Evolutionary conservation across 1,140 invertebrate species (phyloP).

Genomic region (Bombus confusus): DNA sequence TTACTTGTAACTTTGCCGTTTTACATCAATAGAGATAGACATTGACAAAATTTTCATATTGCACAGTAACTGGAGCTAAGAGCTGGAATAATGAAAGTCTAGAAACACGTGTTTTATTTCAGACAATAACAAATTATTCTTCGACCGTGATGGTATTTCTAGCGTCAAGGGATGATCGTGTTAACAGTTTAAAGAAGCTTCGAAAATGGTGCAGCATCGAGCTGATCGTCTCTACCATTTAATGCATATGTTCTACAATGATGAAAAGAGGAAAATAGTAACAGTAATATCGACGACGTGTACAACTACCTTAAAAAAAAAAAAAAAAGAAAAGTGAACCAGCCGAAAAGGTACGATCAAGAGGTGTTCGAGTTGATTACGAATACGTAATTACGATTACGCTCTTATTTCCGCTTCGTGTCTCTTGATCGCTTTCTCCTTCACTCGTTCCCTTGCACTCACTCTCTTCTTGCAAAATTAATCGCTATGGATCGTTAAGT

Average conservation of each 20-base stretch:
- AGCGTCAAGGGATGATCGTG: neutral
- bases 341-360: slow-evolving; percentile 24
- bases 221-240: neutral
- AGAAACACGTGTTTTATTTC: too few species aligned
- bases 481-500: slow-evolving; percentile 65
- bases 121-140: too few species aligned
- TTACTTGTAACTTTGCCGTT: neutral
- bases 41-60: too few species aligned
- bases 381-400: too few species aligned
- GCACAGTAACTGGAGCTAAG: too few species aligned
- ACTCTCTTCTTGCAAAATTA: slow-evolving; percentile 10
- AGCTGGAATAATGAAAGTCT: too few species aligned
- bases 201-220: neutral
- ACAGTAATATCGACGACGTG: slow-evolving; percentile 17
- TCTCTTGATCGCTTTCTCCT: slow-evolving; percentile 28
- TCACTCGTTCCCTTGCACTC: neutral
- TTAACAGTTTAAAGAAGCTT: slow-evolving; percentile 1
- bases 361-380: slow-evolving; percentile 1
- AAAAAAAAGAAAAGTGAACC: neutral
- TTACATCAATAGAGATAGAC: neutral
- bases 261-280: slow-evolving; percentile 15
- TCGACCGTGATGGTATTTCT: neutral
- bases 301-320: slow-evolving; percentile 23
- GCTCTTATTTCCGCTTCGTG: neutral
- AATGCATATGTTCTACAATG: slow-evolving; percentile 15